Evolutionary conservation across 2,888 invertebrate species (phyloP).

Genomic region (Phragmatobia fuliginosa): DNA sequence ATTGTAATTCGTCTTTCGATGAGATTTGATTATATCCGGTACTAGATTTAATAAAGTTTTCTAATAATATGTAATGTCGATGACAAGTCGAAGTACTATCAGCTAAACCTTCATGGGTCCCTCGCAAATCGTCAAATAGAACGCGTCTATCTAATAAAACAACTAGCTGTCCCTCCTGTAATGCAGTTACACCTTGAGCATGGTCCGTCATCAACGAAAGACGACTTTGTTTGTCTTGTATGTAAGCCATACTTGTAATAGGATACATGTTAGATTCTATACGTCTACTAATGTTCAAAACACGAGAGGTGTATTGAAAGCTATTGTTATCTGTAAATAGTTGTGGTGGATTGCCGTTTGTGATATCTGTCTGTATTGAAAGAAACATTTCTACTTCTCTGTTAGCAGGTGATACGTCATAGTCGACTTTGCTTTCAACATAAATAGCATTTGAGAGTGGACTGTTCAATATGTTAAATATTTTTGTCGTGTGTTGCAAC

Average conservation of each 20-base stretch:
- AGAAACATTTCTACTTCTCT: constrained; percentile 96
- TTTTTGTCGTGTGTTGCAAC: constrained; percentile 91
- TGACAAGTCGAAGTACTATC: constrained; percentile 92
- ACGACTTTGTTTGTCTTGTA: constrained; percentile 90
- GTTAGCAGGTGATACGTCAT: constrained; percentile 93
- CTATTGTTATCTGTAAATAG: constrained; percentile 97
- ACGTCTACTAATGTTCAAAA: constrained; percentile 91
- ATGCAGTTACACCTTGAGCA: constrained; percentile 95
- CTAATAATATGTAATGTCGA: constrained; percentile 71
- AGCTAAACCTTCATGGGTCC: constrained; percentile 96
- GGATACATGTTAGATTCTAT: constrained; percentile 98
- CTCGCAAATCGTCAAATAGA: constrained; percentile 96
- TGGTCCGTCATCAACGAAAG: constrained; percentile 94
- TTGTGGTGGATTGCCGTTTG: constrained; percentile 92
- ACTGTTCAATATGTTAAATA: constrained; percentile 90
- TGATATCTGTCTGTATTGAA: constrained; percentile 94
- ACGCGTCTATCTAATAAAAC: constrained; percentile 97
- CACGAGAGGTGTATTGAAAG: constrained; percentile 93
- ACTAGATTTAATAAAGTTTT: constrained; percentile 59
- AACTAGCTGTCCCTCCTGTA: constrained; percentile 95
- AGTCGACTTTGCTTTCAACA: constrained; percentile 93
- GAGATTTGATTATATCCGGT: constrained; percentile 25
- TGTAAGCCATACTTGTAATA: constrained; percentile 94
- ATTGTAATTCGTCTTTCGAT: constrained; percentile 43
- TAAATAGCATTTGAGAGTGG: constrained; percentile 90